Evolutionary conservation across 2,888 invertebrate species (phyloP), one percentile per base, ranked within the genome.

Genomic region (Xanthia icteritia): DNA sequence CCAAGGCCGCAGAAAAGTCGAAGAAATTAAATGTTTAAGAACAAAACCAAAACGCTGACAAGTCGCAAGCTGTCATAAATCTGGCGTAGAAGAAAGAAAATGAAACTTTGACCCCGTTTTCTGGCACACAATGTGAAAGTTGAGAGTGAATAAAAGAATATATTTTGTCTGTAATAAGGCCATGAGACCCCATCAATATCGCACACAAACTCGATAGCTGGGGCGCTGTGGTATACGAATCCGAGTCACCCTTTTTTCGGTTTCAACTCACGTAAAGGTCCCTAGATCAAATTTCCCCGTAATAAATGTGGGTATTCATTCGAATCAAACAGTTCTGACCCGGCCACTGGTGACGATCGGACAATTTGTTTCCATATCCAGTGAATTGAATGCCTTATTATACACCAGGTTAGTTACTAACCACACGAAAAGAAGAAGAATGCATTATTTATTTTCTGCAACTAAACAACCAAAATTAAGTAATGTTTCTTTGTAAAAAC

Each of bases 181-280:
- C 76, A 66, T 67, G 74, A 74, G 71, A 42, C 51, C 72, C 70
- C 70, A 83, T 85, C 85, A 86, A 88, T 88, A 84, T 84, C 70
- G 61, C 73, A 78, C 81, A 78, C 54, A 77, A 76, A 75, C 66
- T 67, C 74, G 84, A 85, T 83, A 82, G 73, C 69, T 76, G 60
- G 45, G 70, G 58, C 58, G 73, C 66, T 77, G 60, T 54, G 72
- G 70, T 48, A 67, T 56, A 69, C 56, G 72, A 84, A 82, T 72
- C 72, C 71, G 36, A 83, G 48, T 73, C 67, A 74, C 51, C 74
- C 66, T 76, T 82, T 79, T 89, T 89, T 79, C 68, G 73, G 72
- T 90, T 94, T 91, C 92, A 68, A 65, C 85, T 92, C 93, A 93
- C 94, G 94, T 93, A 91, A 82, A 87, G 92, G 91, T 85, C 89